Base-by-base conservation (phyloP, 2,797 vertebrate genomes). In the Alcedo quadribrachys region DNA sequence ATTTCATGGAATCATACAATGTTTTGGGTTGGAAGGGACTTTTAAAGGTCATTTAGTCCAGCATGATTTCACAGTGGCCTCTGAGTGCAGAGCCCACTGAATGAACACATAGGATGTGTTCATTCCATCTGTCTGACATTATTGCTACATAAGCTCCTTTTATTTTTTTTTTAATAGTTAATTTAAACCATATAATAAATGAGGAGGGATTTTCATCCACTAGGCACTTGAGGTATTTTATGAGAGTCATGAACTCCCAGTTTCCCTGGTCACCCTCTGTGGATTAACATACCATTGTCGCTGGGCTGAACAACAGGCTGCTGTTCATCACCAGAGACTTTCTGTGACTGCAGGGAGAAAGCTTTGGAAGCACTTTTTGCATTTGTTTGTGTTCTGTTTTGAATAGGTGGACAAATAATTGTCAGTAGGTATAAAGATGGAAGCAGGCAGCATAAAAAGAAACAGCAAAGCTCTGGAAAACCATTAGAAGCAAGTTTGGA, bases 311-410 rank as follows among this genome's bases (percentile, higher is more conserved):
- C 81, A 95, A 76, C 67, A 87, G 48, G 30, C 89, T 81, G 89
- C 86, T 87, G 81, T 87, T 95, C 84, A 57, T 82, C 84, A 85
- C 61, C 87, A 74, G 84, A 93, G 88, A 85, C 84, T 50, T 92
- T 55, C 71, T 82, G 79, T 87, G 87, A 5, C 81, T 35, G 81
- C 0, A 0, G 57, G 60, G 84, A 87, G 91, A 93, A 89, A 90
- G 95, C 92, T 95, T 90, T 82, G 68, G 89, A 93, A 94, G 84
- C 81, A 79, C 76, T 67, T 96, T 93, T 43, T 93, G 57, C 61
- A 22, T 87, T 87, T 95, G 89, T 74, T 89, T 80, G 81, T 61
- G 15, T 82, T 92, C 81, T 58, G 9, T 60, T 94, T 90, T 93
- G 74, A 83, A 78, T 84, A 84, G 77, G 51, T 80, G 61, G 91